Conservation (phyloP, 2,888 invertebrate genomes). For the Zaprionus lineosus region DNA sequence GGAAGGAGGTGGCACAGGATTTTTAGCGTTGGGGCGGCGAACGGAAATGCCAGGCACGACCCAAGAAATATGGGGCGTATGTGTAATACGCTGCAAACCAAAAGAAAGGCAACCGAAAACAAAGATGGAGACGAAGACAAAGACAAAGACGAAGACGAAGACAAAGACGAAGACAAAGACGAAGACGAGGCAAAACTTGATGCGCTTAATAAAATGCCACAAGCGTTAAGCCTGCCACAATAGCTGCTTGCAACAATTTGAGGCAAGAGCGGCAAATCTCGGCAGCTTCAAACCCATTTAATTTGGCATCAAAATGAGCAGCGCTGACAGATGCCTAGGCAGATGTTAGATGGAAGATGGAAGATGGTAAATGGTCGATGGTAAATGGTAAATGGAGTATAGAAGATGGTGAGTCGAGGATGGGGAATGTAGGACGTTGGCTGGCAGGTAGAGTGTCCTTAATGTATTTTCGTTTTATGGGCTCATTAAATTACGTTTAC, state of each 20-base stretch:
- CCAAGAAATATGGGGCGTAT: constrained; percentile 51
- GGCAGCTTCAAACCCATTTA: constrained; percentile 57
- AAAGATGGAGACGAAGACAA: too few species aligned
- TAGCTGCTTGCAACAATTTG: constrained; percentile 1
- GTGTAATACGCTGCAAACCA: constrained; percentile 59
- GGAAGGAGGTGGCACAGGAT: constrained; percentile 13
- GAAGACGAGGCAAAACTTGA: constrained; percentile 28
- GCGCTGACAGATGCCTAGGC: constrained; percentile 61
- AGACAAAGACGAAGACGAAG: too few species aligned
- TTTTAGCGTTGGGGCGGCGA: background rate
- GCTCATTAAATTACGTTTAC: constrained; percentile 80
- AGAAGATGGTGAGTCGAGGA: constrained; percentile 4
- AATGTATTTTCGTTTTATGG: constrained; percentile 78
- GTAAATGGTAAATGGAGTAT: background rate
- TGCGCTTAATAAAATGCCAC: constrained; percentile 56
- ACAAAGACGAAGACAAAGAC: too few species aligned
- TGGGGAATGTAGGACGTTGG: too few species aligned
- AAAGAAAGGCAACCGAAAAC: constrained; percentile 18
- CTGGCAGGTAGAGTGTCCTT: constrained; percentile 48
- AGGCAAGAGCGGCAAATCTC: constrained; percentile 30
- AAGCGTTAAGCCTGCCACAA: constrained; percentile 38
- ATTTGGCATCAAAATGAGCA: constrained; percentile 68
- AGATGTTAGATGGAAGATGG: too few species aligned
- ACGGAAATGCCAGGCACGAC: constrained; percentile 30
- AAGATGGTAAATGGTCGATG: too few species aligned